Evolutionary conservation across 2,888 invertebrate genomes (phyloP).

Genomic region (Drosophila antonietae): DNA sequence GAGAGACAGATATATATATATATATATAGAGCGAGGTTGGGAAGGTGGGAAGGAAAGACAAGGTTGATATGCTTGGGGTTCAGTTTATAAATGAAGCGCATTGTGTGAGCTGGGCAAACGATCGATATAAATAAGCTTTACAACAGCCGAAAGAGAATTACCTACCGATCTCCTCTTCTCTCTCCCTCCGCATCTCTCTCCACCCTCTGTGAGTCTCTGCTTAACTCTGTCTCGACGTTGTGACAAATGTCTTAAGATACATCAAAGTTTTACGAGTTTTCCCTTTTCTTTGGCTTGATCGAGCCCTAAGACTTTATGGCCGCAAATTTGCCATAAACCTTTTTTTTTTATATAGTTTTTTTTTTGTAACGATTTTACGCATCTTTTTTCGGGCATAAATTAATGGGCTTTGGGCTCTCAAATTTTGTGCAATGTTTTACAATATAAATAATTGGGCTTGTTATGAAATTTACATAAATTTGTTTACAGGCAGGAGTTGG

Average conservation of each 20-base stretch:
- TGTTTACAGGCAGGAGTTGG: constrained; percentile 6
- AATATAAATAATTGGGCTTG: constrained; percentile 58
- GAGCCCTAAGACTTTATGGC: constrained; percentile 27
- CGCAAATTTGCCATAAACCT: constrained; percentile 54
- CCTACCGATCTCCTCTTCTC: not conserved
- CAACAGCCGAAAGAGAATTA: not conserved
- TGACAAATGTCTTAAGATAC: constrained; percentile 52
- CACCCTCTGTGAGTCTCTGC: not conserved
- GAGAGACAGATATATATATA: too few species aligned
- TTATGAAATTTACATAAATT: constrained; percentile 66
- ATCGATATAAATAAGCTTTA: constrained; percentile 8
- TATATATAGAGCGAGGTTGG: not conserved
- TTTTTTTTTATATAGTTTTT: constrained; percentile 10
- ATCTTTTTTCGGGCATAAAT: constrained; percentile 44
- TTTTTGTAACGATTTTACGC: constrained; percentile 46
- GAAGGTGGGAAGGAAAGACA: not conserved
- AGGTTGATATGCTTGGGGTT: not conserved
- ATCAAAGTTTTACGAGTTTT: constrained; percentile 49
- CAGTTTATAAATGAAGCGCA: not conserved
- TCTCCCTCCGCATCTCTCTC: not conserved
- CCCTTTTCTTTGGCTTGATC: constrained; percentile 35
- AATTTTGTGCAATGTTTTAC: constrained; percentile 58
- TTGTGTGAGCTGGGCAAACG: constrained; percentile 7
- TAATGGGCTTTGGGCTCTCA: constrained; percentile 19
- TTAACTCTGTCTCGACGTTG: constrained; percentile 38